Evolutionary conservation across 2,113 vertebrate species (phyloP), one percentile per base, ranked within the genome.

Genomic region (Indri indri): DNA sequence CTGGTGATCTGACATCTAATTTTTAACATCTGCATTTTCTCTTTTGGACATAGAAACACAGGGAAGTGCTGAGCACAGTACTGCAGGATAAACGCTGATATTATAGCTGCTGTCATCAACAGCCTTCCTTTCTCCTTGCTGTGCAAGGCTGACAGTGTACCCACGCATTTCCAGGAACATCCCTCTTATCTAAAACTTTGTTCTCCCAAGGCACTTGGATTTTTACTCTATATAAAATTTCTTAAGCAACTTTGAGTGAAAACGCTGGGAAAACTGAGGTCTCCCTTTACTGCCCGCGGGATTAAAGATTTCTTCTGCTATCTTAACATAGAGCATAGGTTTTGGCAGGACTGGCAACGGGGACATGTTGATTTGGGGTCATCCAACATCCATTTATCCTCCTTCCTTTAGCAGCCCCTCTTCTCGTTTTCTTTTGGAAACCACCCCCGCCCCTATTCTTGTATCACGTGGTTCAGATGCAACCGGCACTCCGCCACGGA

Each of bases 371-470:
- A 42, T 50, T n/a, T 65, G 45, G 17, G 27, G 40, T 88, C 10
- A 42, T 50, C n/a, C 52, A 42, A 25, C 37, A 52, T 23, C 65
- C 16, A 37, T n/a, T 90, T 17, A 17, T 18, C 14, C 18, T 59
- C 32, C 40, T 90, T 86, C 57, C 40, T 59, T 5, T 34, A 73
- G 32, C 32, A 94, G 34, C 9, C 17, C 57, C 34, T 61, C 13
- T 22, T 85, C 32, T 87, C 66, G 34, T 25, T 90, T 90, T n/a
- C 79, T 37, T 54, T 77, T 23, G 23, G 70, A 40, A 77, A 94
- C 37, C 37, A 45, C 34, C 2, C 5, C 5, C 17, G 65, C 47
- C 25, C 14, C 17, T 25, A 0, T 80, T 61, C 81, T 68, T 70
- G 45, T 0, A 22, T 11, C 11, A 12, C 13, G 8, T n/a, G 17